Conservation (phyloP, 2,888 invertebrate genomes). For the Dynastes maya region DNA sequence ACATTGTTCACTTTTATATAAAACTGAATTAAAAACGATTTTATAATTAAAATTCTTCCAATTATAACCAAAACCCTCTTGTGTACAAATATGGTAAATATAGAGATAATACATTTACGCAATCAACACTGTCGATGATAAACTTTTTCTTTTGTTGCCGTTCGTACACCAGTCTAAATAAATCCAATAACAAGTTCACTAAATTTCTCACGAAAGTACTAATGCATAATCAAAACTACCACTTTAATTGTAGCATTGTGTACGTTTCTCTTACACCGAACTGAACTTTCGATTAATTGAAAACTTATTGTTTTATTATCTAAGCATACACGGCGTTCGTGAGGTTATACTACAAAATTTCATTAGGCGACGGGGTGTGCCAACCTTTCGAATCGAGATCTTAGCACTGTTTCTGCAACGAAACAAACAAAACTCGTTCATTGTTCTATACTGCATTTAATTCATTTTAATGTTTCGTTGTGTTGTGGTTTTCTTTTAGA, state of each 20-base stretch:
- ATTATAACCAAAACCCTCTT: too few species aligned
- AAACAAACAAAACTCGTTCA: neutral
- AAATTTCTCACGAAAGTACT: neutral
- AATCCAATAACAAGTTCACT: too few species aligned
- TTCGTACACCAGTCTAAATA: too few species aligned
- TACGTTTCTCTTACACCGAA: neutral
- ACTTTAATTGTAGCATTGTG: neutral
- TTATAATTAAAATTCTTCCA: too few species aligned
- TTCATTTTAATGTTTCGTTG: neutral
- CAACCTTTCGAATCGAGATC: conserved; percentile 20
- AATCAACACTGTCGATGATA: too few species aligned
- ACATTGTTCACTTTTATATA: too few species aligned
- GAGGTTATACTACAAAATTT: conserved; percentile 5
- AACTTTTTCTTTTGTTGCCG: too few species aligned
- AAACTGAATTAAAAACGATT: too few species aligned
- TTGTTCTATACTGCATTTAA: neutral
- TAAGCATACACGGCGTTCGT: neutral
- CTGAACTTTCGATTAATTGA: neutral
- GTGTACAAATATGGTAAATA: too few species aligned
- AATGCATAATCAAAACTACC: neutral
- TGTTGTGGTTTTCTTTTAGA: too few species aligned
- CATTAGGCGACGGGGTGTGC: conserved; percentile 14
- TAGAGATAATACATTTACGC: too few species aligned
- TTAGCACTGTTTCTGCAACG: neutral
- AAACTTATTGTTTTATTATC: conserved; percentile 14